phyloP scores from a whole-genome alignment of 2,113 vertebrate species.

The Garra rufa region DNA sequence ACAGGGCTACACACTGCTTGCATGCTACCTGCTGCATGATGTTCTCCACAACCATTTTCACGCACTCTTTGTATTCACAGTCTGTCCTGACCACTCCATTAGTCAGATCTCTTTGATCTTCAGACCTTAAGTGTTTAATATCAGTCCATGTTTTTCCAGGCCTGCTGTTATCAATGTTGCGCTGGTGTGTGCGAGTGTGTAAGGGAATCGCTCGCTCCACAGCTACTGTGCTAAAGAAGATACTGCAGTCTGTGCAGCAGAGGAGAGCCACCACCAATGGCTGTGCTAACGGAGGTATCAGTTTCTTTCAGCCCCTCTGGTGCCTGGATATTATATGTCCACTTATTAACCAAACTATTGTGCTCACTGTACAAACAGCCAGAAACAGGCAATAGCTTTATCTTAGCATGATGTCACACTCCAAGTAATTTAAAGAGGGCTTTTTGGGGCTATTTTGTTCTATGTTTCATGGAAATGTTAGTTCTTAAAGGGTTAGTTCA shows the following conservation, averaged over 20 bases:
- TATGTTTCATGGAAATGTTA: not conserved
- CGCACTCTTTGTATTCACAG: not conserved
- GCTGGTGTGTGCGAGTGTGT: constrained; percentile 44
- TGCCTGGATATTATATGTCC: not conserved
- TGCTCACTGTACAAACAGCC: not conserved
- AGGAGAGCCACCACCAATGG: constrained; percentile 1
- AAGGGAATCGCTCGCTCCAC: constrained; percentile 34
- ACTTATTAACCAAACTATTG: not conserved
- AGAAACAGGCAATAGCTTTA: not conserved
- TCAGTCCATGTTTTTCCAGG: constrained; percentile 28
- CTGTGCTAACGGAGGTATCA: constrained; percentile 47
- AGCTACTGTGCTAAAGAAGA: constrained; percentile 24
- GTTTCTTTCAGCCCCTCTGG: not conserved
- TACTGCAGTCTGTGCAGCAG: constrained; percentile 11
- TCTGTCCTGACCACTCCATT: not conserved
- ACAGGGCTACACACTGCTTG: constrained; percentile 17
- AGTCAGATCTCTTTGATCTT: not conserved
- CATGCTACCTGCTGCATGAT: not conserved
- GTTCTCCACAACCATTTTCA: not conserved
- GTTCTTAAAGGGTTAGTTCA: too few relatives aligned
- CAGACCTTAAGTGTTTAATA: not conserved
- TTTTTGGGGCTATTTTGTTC: too few relatives aligned
- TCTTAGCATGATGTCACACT: not conserved
- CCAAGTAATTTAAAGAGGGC: too few relatives aligned
- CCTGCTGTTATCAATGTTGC: constrained; percentile 38